Evolutionary conservation across 2,113 vertebrate genomes (phyloP), one percentile per base, ranked within the genome.

Genomic region (Perca schrenkii): DNA sequence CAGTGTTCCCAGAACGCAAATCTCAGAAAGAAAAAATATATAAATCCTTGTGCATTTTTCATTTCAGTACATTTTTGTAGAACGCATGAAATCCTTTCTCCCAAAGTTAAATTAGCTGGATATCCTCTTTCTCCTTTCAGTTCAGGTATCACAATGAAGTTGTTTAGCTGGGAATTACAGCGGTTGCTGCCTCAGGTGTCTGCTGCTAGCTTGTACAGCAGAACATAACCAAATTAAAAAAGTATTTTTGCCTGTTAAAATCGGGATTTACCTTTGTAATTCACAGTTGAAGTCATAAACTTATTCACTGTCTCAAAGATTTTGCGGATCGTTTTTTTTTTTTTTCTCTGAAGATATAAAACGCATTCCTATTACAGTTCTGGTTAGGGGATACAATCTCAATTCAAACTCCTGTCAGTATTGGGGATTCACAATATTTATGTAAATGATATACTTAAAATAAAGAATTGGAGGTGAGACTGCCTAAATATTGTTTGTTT

Each of bases 401-500:
- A 36, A 54, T 80, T 88, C 4, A 79, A 79, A 83, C 77, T 72
- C 17, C 28, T 85, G 66, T 88, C 50, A 60, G 54, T 77, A 72
- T 88, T 90, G 80, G 57, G 80, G 76, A 82, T 79, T 88, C 74
- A 88, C 64, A 84, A 83, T 75, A 85, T 88, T 91, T 92, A 87
- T 92, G 92, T 89, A 82, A 87, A 87, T 69, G 31, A 17, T 79
- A 77, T 74, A 78, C 84, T 86, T 83, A n/a, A 83, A 94, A 94
- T 92, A 91, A 94, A 92, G 65, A 83, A 82, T 61, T 87, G 82
- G 84, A 86, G 40, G 22, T 77, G 74, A 86, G 46, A 84, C 40
- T 56, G 82, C 60, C 65, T 62, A 40, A 21, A 52, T 25, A 25
- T 34, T 64, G 61, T 72, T 65, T 84, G 34, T 82, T 62, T 89